Evolutionary conservation across 1,140 invertebrate genomes (phyloP).

Genomic region (Hyles euphorbiae): DNA sequence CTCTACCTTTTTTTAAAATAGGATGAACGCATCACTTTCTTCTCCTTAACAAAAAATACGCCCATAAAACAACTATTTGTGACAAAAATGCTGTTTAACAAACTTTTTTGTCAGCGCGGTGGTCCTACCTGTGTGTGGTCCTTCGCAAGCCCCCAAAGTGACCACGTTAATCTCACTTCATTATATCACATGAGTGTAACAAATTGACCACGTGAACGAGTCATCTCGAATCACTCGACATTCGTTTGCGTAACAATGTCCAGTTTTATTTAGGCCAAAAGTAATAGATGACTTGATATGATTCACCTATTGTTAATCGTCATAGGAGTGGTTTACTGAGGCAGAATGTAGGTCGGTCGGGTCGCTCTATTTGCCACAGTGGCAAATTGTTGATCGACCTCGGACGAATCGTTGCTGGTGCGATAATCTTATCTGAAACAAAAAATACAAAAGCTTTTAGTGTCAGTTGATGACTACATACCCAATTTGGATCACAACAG

Average conservation of each 20-base stretch:
- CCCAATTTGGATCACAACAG: too few species aligned
- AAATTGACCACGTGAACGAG: slow-evolving; percentile 6
- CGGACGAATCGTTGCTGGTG: slow-evolving; percentile 47
- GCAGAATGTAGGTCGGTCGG: slow-evolving; percentile 65
- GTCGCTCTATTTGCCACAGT: slow-evolving; percentile 66
- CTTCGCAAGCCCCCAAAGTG: slow-evolving; percentile 18
- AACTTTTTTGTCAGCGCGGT: slow-evolving; percentile 24
- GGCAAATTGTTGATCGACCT: slow-evolving; percentile 68
- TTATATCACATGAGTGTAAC: slow-evolving; percentile 6
- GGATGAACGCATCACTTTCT: too few species aligned
- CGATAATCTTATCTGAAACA: slow-evolving; percentile 56
- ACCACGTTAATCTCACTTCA: slow-evolving; percentile 10
- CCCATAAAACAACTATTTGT: background rate
- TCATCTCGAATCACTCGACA: slow-evolving; percentile 1
- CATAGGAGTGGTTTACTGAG: slow-evolving; percentile 57
- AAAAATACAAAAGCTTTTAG: slow-evolving; percentile 2
- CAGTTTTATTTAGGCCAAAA: slow-evolving; percentile 22
- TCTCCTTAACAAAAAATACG: too few species aligned
- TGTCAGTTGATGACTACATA: too few species aligned
- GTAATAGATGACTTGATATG: slow-evolving; percentile 37
- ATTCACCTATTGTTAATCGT: slow-evolving; percentile 58
- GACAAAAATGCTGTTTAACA: slow-evolving; percentile 16
- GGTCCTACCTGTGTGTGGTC: slow-evolving; percentile 31
- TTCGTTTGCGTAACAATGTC: slow-evolving; percentile 11
- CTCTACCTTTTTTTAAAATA: too few species aligned